A percentile compares a stretch with the other conserved stretches of the same genome.
These are phyloP conservation scores for Agrochola lychnidis DNA, from an alignment of 2,888 invertebrate genomes.

Conservation along the genomic window DNA sequence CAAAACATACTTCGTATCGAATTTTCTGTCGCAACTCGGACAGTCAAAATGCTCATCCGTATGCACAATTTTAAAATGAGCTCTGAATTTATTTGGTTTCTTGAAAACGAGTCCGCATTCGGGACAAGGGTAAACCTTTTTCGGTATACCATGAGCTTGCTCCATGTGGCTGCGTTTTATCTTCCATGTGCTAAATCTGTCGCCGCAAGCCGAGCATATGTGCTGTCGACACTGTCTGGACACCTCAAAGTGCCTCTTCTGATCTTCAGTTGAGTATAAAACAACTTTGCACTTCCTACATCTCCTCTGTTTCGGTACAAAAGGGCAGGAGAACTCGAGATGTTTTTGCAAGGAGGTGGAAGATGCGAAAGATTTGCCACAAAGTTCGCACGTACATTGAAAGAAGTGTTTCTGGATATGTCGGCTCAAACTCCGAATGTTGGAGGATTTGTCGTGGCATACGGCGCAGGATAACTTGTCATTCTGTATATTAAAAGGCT, in stretches of 20 bases:
- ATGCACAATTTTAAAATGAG: constrained; percentile 78
- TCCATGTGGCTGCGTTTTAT: constrained; percentile 75
- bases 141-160: constrained; percentile 73
- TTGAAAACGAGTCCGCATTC: constrained; percentile 75
- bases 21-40: constrained; percentile 80
- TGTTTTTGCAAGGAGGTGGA: constrained; percentile 73
- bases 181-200: constrained; percentile 75
- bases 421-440: constrained; percentile 75
- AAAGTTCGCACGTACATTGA: constrained; percentile 80
- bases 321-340: constrained; percentile 64
- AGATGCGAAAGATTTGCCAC: constrained; percentile 79
- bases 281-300: constrained; percentile 77
- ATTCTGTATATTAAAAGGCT: constrained; percentile 75
- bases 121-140: constrained; percentile 76
- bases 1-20: constrained; percentile 83
- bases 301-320: constrained; percentile 67
- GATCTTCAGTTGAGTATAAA: constrained; percentile 74
- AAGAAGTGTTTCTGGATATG: constrained; percentile 80
- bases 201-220: constrained; percentile 76
- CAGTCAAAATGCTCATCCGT: constrained; percentile 76
- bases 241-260: constrained; percentile 69
- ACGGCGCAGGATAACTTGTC: constrained; percentile 73
- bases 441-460: constrained; percentile 73
- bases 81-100: constrained; percentile 70
- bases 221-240: constrained; percentile 76